Percentiles rank a stretch among this genome's conserved stretches.
Evolutionary conservation across 2,113 vertebrate genomes (phyloP).

Genomic region (Lonchura striata): DNA sequence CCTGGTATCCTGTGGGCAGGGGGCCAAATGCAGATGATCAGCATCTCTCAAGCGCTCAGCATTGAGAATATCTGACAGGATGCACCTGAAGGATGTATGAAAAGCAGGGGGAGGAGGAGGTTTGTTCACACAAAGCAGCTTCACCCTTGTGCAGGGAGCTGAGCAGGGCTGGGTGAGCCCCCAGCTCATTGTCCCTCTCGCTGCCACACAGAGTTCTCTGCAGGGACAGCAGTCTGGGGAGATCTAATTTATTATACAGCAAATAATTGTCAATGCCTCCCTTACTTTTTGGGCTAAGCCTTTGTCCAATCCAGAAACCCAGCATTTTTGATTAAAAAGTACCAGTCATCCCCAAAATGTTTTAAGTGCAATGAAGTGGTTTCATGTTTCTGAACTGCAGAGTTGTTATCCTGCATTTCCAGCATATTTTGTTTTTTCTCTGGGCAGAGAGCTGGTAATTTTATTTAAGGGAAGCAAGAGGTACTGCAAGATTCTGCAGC

Average conservation of each 20-base stretch:
- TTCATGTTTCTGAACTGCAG: background rate
- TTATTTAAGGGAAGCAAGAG: background rate
- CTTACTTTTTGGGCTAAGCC: background rate
- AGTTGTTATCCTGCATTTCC: background rate
- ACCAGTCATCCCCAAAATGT: background rate
- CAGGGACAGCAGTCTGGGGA: background rate
- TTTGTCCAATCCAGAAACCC: background rate
- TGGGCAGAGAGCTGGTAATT: background rate
- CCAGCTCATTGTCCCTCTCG: background rate
- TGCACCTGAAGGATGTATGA: constrained; percentile 65
- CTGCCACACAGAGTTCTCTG: background rate
- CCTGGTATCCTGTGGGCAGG: constrained; percentile 41
- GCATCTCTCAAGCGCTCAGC: background rate
- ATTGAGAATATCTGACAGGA: constrained; percentile 54
- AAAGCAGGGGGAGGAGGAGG: background rate
- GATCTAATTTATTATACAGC: background rate
- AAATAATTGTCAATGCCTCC: background rate
- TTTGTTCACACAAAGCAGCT: background rate
- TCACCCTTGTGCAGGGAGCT: background rate
- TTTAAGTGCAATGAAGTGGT: fast-evolving
- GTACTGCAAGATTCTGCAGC: background rate
- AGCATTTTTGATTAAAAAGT: background rate
- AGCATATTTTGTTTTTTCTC: background rate
- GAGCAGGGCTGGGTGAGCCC: background rate
- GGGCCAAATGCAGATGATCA: background rate